A percentile compares a stretch with the other conserved stretches of the same genome.
Evolutionary conservation across 2,888 invertebrate species (phyloP).

Genomic region (Xanthia togata): DNA sequence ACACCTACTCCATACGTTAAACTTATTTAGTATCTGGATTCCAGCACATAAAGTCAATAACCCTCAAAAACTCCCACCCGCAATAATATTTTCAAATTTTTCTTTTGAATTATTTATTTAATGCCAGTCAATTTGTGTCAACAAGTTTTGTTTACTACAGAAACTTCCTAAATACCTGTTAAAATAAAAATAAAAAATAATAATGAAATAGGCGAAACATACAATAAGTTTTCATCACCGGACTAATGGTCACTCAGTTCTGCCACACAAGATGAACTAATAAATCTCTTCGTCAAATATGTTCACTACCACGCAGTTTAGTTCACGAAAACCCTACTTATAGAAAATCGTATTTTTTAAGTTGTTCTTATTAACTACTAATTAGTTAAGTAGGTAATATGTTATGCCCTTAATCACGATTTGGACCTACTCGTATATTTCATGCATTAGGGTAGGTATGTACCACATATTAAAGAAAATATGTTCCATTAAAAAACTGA

Average conservation of each 20-base stretch:
- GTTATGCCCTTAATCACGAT: neutral
- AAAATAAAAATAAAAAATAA: slow-evolving; percentile 54
- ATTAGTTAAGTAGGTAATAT: slow-evolving; percentile 26
- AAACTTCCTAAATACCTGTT: slow-evolving; percentile 35
- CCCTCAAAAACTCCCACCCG: slow-evolving; percentile 20
- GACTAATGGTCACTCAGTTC: slow-evolving; percentile 55
- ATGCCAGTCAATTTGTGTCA: slow-evolving; percentile 46
- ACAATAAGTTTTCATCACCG: slow-evolving; percentile 59
- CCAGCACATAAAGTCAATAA: slow-evolving; percentile 44
- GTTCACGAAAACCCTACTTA: slow-evolving; percentile 26
- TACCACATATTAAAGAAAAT: slow-evolving; percentile 17
- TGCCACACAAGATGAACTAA: slow-evolving; percentile 67
- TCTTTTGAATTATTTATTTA: slow-evolving; percentile 44
- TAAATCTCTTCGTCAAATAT: slow-evolving; percentile 55
- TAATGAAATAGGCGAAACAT: slow-evolving; percentile 40
- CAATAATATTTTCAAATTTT: slow-evolving; percentile 36
- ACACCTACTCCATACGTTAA: slow-evolving; percentile 1
- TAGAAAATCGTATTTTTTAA: neutral
- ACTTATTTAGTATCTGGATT: slow-evolving; percentile 25
- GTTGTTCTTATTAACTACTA: neutral
- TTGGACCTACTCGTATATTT: neutral
- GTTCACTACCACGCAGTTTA: slow-evolving; percentile 59
- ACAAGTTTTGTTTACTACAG: slow-evolving; percentile 51
- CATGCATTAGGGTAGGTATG: neutral
- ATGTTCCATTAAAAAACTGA: slow-evolving; percentile 25